Base-by-base conservation (phyloP, 2,113 vertebrate species). In the Pelecanoides urinatrix region DNA sequence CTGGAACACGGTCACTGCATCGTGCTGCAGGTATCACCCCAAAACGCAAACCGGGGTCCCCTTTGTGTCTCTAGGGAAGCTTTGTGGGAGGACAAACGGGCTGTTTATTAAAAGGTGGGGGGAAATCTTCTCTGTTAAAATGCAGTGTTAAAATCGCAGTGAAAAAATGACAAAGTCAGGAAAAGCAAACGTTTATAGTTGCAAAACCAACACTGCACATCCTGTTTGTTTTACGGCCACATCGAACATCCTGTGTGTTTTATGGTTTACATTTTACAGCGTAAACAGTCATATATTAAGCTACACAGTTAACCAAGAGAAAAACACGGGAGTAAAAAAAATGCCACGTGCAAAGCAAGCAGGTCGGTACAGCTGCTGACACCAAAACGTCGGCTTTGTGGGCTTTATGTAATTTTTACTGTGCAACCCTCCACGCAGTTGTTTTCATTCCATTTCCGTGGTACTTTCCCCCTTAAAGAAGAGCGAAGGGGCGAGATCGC, bases 151-250 rank as follows among this genome's bases (percentile, higher is more conserved):
- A 92, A 97, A 90, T 56, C 26, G 1, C 80, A 63, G 89, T 65
- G 50, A 29, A 71, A 94, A 95, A 93, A 92, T 53, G 63, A 96
- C 75, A 90, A 91, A 91, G 87, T 86, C 73, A 45, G 91, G 92
- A 82, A 82, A 95, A 95, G 84, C 91, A 67, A 91, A 66, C 20
- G 1, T 52, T 76, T 30, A 83, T 52, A 49, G 76, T 16, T 87
- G 86, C 95, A 94, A 94, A 93, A 81, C 63, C 93, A 89, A 87
- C 96, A 75, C 32, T 13, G 77, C 79, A 93, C 86, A 94, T 96
- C 96, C 94, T 96, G 95, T 89, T 96, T 94, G 93, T 68, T 96
- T 95, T 93, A 95, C 17, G 15, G 93, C 92, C 95, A 71, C 92
- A 18, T 55, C 7, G 32, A 95, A 94, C 83, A 93, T 94, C 94